Percentiles rank a stretch among this genome's conserved stretches.
Conservation (phyloP, 2,888 invertebrate species). For the Atethmia centrago region DNA sequence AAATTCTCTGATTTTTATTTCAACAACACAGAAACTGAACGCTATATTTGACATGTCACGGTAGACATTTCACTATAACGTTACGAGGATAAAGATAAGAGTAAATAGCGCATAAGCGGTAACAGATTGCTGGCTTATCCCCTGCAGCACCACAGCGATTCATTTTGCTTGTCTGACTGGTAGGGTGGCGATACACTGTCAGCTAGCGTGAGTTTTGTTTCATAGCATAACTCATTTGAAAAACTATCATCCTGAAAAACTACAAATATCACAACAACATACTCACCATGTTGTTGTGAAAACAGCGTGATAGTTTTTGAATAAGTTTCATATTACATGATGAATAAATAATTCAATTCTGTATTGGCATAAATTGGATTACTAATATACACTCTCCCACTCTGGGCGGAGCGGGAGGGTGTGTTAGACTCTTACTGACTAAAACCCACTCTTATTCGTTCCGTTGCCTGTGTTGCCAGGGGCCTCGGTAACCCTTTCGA, state of each 20-base stretch:
- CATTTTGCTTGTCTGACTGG: constrained; percentile 46
- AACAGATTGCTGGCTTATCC: constrained; percentile 60
- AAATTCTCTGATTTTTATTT: constrained; percentile 6
- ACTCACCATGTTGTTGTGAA: background rate
- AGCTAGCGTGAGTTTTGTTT: constrained; percentile 1
- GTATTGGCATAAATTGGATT: background rate
- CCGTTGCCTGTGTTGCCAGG: too few species aligned
- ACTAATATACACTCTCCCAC: too few species aligned
- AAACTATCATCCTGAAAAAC: too few species aligned
- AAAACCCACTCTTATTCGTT: too few species aligned
- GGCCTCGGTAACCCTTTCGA: too few species aligned
- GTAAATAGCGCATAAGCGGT: constrained; percentile 62
- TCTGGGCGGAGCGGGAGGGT: too few species aligned
- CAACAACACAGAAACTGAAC: constrained; percentile 28
- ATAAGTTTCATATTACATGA: background rate
- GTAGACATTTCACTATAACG: constrained; percentile 44
- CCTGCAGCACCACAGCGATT: constrained; percentile 53
- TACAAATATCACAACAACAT: background rate
- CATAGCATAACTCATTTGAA: background rate
- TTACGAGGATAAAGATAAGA: constrained; percentile 50
- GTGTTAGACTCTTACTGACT: too few species aligned
- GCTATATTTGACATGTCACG: constrained; percentile 38
- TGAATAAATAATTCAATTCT: background rate
- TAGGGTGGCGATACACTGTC: constrained; percentile 8
- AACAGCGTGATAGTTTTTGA: too few species aligned